Evolutionary conservation across 35 echinoderm and acorn worm species (phyloP), one percentile per base, ranked within the genome.

Genomic region (Stichopus chloronotus): DNA sequence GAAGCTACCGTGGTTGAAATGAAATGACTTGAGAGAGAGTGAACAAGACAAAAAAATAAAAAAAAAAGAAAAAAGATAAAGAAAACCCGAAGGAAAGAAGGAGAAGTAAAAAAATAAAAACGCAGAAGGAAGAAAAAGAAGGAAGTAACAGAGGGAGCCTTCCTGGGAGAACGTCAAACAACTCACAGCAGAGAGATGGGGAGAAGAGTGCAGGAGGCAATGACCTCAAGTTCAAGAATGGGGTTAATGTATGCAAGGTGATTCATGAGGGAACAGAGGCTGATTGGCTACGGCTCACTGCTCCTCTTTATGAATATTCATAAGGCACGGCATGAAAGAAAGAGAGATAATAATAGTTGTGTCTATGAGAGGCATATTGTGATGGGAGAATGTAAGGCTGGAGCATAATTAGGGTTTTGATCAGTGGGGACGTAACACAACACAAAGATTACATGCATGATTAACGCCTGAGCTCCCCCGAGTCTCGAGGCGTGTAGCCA

Each of bases 371-470:
- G 90, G 55, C 76, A 91, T 78, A 77, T 77, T 91, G 76, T 65
- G 59, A 91, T 77, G 71, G 56, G 90, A 91, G 90, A 77, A 17
- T 17, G n/a, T 21, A 91, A 55, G 72, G 69, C 53, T 77, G 12
- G 71, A 65, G 90, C 69, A 79, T 78, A 91, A 91, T 91, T 79
- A 89, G 87, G 87, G 90, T 79, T 79, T 91, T 78, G 90, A 57
- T 78, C 76, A 54, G 90, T 23, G 63, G 76, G 90, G 71, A 91
- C 90, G 90, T 78, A 91, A 91, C 76, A 77, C 90, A 78, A 91
- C 90, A 91, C 90, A 91, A 91, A 91, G 90, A 91, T 91, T 91
- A 91, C 90, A 91, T 56, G 90, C 90, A 91, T 91, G 90, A 91
- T 91, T 91, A 91, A 91, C 55, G 76, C 56, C 76, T 91, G 58